phyloP scores from a whole-genome alignment of 2,113 vertebrate species.

The Gracilinanus agilis region DNA sequence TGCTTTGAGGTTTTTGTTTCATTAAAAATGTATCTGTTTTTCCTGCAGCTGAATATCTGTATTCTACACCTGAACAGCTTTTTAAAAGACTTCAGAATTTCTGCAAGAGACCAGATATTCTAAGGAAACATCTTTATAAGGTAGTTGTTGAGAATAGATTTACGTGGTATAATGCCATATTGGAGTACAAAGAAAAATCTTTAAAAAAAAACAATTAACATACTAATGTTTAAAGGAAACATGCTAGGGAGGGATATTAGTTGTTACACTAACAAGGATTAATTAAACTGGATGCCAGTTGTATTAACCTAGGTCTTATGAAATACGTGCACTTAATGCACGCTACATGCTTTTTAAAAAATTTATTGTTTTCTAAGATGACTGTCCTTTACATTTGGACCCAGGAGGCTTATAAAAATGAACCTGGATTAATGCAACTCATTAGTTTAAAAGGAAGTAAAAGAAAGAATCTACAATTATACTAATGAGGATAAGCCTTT shows the following conservation, averaged over 20 bases:
- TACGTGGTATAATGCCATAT: constrained; percentile 80
- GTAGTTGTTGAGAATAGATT: constrained; percentile 88
- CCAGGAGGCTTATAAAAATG: constrained; percentile 90
- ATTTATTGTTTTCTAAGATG: constrained; percentile 91
- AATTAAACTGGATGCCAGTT: constrained; percentile 90
- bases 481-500: constrained; percentile 87
- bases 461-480: constrained; percentile 87
- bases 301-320: constrained; percentile 91
- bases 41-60: constrained; percentile 96
- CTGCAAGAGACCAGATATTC: constrained; percentile 91
- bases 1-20: constrained; percentile 99
- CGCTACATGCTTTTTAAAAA: constrained; percentile 84
- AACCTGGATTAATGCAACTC: constrained; percentile 91
- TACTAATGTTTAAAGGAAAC: constrained; percentile 90
- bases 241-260: constrained; percentile 88
- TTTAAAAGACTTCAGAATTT: constrained; percentile 92
- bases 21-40: constrained; percentile 99
- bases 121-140: constrained; percentile 91
- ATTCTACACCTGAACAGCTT: constrained; percentile 97
- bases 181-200: constrained; percentile 83
- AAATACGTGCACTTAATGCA: constrained; percentile 88
- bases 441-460: constrained; percentile 91
- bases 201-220: constrained; percentile 87
- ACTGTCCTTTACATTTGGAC: constrained; percentile 89
- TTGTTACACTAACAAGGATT: constrained; percentile 92